Evolutionary conservation across 1,140 invertebrate genomes (phyloP), one percentile per base, ranked within the genome.

Genomic region (Drosophila trapezifrons): DNA sequence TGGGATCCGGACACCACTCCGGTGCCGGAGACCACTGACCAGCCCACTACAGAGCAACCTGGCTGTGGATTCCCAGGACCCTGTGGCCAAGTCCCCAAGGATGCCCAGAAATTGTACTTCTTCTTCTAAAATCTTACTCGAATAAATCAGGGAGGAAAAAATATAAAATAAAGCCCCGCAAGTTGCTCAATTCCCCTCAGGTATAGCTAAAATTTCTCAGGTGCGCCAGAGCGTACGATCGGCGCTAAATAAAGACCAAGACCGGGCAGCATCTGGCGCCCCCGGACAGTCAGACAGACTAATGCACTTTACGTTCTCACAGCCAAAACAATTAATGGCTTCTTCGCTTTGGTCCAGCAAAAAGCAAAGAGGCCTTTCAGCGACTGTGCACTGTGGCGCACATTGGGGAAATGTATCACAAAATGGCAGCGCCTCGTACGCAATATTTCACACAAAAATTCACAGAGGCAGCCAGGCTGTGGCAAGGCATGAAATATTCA

Each of bases 191-290:
- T 38, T n/a, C 15, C 45, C 27, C 12, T 18, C 6, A 43, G 35
- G 20, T 67, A 70, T 45, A 20, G 27, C 17, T 35, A 15, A 38
- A 67, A 59, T 52, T 32, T 43, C 43, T 51, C 75, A 85, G 78
- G 82, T 87, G 75, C 40, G 57, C 13, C 40, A 29, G 45, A 29
- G 57, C 60, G 37, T 86, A 65, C 54, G 47, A 51, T 54, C 7
- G 51, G 37, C 37, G 49, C 83, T 87, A 86, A 59, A 79, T 47
- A 43, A 82, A 76, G 78, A 71, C 45, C 47, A 42, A 20, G 29
- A 18, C 43, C 42, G 15, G 13, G 42, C 52, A 76, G 67, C 79
- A 87, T 86, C 76, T 86, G 81, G 59, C 40, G 56, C 45, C 38
- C 10, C 4, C 15, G 43, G n/a, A n/a, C n/a, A n/a, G n/a, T n/a